phyloP scores from a whole-genome alignment of 2,797 vertebrate species.

The Cryptoprocta ferox region DNA sequence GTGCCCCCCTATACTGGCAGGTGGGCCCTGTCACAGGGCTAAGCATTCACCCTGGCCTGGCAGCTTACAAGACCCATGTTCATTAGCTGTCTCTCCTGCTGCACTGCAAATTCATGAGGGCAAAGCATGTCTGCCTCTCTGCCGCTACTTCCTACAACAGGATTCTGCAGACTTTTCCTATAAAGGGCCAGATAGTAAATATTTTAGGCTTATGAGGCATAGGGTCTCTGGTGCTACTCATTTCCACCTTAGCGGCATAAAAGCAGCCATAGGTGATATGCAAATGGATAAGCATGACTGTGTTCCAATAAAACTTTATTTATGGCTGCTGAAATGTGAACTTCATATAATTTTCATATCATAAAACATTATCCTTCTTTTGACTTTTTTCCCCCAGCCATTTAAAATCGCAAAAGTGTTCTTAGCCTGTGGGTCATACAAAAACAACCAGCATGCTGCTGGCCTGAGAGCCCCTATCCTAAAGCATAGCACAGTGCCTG shows the following conservation, averaged over 20 bases:
- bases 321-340: neutral
- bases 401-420: neutral
- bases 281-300: neutral
- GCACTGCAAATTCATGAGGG: neutral
- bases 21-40: neutral
- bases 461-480: accelerated
- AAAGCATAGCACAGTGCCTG: accelerated
- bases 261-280: neutral
- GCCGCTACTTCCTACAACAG: neutral
- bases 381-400: neutral
- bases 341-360: neutral
- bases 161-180: accelerated
- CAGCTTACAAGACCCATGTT: neutral
- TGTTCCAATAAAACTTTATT: neutral
- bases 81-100: neutral
- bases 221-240: neutral
- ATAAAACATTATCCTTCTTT: neutral
- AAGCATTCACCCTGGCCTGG: neutral
- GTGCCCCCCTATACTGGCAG: neutral
- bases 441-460: neutral
- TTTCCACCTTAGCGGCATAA: neutral
- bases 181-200: neutral
- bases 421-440: neutral
- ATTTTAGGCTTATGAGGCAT: neutral
- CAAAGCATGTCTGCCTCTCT: neutral